Percentiles rank a stretch among this genome's conserved stretches.
Conservation (phyloP, 2,113 vertebrate species). For the Lepidothrix coronata region DNA sequence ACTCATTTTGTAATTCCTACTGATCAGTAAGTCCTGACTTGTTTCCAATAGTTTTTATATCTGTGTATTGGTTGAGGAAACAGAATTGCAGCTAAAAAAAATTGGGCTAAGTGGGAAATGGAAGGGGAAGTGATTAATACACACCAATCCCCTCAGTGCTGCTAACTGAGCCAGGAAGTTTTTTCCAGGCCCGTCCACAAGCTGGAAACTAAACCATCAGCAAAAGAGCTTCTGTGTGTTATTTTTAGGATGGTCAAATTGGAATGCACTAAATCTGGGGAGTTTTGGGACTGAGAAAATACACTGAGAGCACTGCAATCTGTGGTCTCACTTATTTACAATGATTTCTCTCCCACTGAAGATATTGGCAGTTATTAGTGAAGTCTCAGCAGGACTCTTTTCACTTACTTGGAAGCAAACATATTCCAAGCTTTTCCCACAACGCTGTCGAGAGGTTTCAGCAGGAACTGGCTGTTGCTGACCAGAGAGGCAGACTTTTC, state of each 20-base stretch:
- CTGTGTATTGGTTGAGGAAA: neutral
- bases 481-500: constrained; percentile 90
- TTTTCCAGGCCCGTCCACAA: neutral
- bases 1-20: neutral
- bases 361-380: neutral
- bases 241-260: neutral
- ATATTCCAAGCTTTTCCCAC: constrained; percentile 96
- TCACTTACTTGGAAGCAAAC: constrained; percentile 94
- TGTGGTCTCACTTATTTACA: neutral
- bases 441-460: constrained; percentile 86
- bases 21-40: neutral
- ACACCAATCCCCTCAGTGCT: neutral
- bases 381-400: neutral
- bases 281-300: neutral
- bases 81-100: neutral
- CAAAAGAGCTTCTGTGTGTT: neutral
- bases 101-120: neutral
- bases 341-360: neutral
- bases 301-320: neutral
- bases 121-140: neutral
- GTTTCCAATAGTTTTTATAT: neutral
- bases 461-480: constrained; percentile 92
- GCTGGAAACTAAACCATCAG: neutral
- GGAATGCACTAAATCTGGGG: neutral
- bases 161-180: neutral